Evolutionary conservation across 2,888 invertebrate genomes (phyloP).

Genomic region (Heliconius ethilla): DNA sequence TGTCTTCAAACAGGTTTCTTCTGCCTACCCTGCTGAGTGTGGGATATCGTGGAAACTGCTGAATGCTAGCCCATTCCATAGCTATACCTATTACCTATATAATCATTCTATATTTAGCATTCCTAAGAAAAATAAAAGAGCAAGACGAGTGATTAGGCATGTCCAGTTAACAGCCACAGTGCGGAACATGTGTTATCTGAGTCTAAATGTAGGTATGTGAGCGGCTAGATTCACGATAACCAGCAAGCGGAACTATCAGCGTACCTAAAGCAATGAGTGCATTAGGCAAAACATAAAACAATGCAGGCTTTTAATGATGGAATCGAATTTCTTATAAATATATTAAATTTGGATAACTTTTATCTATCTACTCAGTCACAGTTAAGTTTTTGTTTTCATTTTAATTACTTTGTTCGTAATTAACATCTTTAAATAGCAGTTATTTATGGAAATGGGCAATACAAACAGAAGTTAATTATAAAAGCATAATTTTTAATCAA

Average conservation of each 20-base stretch:
- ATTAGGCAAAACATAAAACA: constrained; percentile 12
- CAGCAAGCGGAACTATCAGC: constrained; percentile 49
- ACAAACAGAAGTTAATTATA: too few relatives aligned
- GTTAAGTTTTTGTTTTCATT: too few relatives aligned
- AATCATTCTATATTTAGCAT: not conserved
- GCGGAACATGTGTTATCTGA: constrained; percentile 47
- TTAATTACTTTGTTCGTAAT: too few relatives aligned
- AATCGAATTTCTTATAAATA: not conserved
- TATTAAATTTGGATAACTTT: not conserved
- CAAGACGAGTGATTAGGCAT: constrained; percentile 17
- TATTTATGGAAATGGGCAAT: too few relatives aligned
- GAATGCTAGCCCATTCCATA: too few relatives aligned
- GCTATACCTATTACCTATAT: too few relatives aligned
- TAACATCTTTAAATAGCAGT: too few relatives aligned
- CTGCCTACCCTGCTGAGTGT: too few relatives aligned
- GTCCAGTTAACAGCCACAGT: not conserved
- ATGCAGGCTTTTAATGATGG: constrained; percentile 10
- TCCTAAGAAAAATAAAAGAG: not conserved
- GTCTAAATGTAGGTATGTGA: constrained; percentile 40
- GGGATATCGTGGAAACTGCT: too few relatives aligned
- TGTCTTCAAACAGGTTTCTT: too few relatives aligned
- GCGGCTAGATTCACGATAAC: constrained; percentile 48
- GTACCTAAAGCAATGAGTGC: constrained; percentile 36
- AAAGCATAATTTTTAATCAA: too few relatives aligned
- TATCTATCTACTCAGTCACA: too few relatives aligned